Conservation (phyloP, 2,888 invertebrate species). For the Bugula neritina region DNA sequence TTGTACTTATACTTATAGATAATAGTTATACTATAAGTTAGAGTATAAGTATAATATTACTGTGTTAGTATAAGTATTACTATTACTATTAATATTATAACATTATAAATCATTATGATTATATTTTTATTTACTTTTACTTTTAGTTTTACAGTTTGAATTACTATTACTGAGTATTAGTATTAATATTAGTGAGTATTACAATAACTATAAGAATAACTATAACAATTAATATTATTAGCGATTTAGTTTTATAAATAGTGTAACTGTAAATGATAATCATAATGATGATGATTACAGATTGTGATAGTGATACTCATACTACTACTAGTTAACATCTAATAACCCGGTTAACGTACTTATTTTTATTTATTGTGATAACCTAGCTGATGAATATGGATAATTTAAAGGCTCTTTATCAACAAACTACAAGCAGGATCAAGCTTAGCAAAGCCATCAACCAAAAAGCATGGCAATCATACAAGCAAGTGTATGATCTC, state of each 20-base stretch:
- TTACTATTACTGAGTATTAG: not conserved
- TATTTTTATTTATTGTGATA: too few relatives aligned
- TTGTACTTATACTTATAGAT: too few relatives aligned
- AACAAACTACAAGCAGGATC: slow-evolving; percentile 7
- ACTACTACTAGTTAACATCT: too few relatives aligned
- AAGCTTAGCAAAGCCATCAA: not conserved
- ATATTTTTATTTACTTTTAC: not conserved
- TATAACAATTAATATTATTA: not conserved
- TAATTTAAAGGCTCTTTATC: not conserved
- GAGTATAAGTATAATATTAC: too few relatives aligned
- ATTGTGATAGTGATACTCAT: too few relatives aligned
- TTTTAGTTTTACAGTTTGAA: too few relatives aligned
- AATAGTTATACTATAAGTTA: too few relatives aligned
- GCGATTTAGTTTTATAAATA: too few relatives aligned
- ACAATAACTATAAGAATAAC: not conserved
- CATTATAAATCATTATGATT: not conserved
- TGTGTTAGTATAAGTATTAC: not conserved
- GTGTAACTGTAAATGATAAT: too few relatives aligned
- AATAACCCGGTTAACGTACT: too few relatives aligned
- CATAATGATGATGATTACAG: too few relatives aligned
- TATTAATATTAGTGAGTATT: not conserved
- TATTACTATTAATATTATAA: not conserved
- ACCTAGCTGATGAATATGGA: not conserved
- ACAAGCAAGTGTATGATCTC: not conserved
- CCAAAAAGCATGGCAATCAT: slow-evolving; percentile 7